Percentiles rank a stretch among this genome's conserved stretches.
Evolutionary conservation across 23 tunicate species (phyloP).

Genomic region (Trididemnum clinides): DNA sequence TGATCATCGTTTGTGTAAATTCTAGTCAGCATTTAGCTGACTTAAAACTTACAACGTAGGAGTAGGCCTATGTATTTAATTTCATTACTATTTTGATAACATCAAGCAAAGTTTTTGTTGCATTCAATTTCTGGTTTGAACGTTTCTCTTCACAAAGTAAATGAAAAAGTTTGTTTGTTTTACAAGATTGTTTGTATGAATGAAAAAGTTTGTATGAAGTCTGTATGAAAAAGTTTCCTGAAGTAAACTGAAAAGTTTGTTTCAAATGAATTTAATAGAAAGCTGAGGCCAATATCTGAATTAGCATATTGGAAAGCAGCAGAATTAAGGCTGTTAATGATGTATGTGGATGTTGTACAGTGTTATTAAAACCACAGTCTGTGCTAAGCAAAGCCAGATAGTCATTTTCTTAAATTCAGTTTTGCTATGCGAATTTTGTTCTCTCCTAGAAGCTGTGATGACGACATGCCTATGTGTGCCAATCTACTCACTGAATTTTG

Average conservation of each 20-base stretch:
- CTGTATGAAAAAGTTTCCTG: too few relatives aligned
- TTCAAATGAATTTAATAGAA: conserved; percentile 48
- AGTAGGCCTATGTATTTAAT: too few relatives aligned
- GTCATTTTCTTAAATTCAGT: conserved; percentile 28
- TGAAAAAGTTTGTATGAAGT: too few relatives aligned
- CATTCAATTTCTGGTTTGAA: background rate
- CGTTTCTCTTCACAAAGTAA: background rate
- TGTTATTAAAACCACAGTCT: background rate
- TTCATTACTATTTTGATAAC: too few relatives aligned
- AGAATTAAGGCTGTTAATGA: conserved; percentile 38
- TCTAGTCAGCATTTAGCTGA: too few relatives aligned
- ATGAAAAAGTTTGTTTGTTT: too few relatives aligned
- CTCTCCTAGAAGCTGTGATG: background rate
- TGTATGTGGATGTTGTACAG: conserved; percentile 28
- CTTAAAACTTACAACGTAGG: too few relatives aligned
- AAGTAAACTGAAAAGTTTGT: background rate
- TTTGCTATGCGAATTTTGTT: conserved; percentile 32
- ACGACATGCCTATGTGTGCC: conserved; percentile 1
- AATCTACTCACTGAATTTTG: conserved; percentile 30
- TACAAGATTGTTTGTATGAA: too few relatives aligned
- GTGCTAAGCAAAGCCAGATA: background rate
- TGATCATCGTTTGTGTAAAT: too few relatives aligned
- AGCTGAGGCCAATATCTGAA: conserved; percentile 32
- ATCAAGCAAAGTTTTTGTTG: background rate
- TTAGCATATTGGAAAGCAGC: conserved; percentile 46